Conservation (phyloP, 2,888 invertebrate species). For the Himalopsyche tibetana region DNA sequence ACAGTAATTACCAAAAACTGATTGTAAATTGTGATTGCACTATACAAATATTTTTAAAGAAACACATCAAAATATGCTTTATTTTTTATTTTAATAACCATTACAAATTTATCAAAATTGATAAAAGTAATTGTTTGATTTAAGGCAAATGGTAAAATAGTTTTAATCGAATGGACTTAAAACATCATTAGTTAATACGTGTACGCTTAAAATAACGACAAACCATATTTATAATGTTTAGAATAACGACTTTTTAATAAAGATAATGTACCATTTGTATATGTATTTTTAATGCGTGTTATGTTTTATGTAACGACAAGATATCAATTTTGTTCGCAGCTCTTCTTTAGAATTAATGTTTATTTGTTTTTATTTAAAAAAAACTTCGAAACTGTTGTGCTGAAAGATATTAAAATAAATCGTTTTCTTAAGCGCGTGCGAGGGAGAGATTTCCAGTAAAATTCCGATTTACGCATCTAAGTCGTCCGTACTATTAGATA, state of each 20-base stretch:
- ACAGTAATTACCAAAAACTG: too few relatives aligned
- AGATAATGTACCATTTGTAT: too few relatives aligned
- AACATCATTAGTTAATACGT: background rate
- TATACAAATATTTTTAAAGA: too few relatives aligned
- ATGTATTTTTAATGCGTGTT: too few relatives aligned
- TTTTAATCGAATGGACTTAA: background rate
- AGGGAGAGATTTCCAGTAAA: background rate
- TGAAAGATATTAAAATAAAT: slow-evolving; percentile 18
- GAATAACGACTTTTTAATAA: too few relatives aligned
- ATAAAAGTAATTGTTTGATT: background rate
- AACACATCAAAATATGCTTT: too few relatives aligned
- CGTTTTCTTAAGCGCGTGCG: slow-evolving; percentile 10
- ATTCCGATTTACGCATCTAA: slow-evolving; percentile 10
- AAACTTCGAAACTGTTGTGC: background rate
- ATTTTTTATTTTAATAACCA: too few relatives aligned
- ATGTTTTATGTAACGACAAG: background rate
- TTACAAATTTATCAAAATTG: too few relatives aligned
- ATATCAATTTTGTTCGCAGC: background rate
- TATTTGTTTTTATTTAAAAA: background rate
- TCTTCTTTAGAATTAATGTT: background rate
- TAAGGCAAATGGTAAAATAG: background rate
- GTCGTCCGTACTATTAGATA: background rate
- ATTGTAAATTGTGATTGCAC: too few relatives aligned
- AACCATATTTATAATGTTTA: too few relatives aligned
- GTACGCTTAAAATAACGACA: background rate